phyloP scores from a whole-genome alignment of 2,888 invertebrate genomes.

The Thymelicus sylvestris region DNA sequence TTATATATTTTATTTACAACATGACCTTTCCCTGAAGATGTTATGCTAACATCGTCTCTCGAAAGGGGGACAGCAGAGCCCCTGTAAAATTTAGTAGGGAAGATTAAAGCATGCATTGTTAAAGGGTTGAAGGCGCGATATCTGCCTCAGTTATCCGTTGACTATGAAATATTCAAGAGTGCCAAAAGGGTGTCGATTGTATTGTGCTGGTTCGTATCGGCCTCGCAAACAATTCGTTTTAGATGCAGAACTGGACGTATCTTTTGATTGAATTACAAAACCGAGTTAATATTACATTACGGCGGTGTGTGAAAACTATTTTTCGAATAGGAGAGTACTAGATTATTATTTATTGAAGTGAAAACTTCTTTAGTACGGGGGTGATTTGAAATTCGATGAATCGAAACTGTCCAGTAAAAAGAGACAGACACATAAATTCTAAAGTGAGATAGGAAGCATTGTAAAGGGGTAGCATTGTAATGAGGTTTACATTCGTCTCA shows the following conservation, averaged over 20 bases:
- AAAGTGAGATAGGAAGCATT: too few relatives aligned
- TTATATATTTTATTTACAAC: constrained; percentile 2
- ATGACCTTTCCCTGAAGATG: constrained; percentile 14
- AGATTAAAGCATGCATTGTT: constrained; percentile 69
- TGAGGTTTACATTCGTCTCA: too few relatives aligned
- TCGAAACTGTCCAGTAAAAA: too few relatives aligned
- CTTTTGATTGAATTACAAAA: constrained; percentile 13
- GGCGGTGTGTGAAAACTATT: too few relatives aligned
- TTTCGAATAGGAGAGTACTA: too few relatives aligned
- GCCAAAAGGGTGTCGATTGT: constrained; percentile 31
- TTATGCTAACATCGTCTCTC: background rate
- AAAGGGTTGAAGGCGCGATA: constrained; percentile 50
- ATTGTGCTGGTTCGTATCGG: constrained; percentile 24
- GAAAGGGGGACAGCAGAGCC: background rate
- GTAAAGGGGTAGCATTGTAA: too few relatives aligned
- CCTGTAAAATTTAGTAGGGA: constrained; percentile 39
- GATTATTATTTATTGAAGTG: too few relatives aligned
- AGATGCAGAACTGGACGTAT: constrained; percentile 20
- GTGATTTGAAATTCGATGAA: too few relatives aligned
- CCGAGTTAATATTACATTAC: constrained; percentile 3
- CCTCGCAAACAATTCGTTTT: constrained; percentile 23
- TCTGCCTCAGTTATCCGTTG: constrained; percentile 34
- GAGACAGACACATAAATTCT: too few relatives aligned
- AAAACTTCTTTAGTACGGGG: too few relatives aligned
- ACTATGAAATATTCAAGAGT: constrained; percentile 34